Base-by-base conservation (phyloP, 2,797 vertebrate species). In the Triplophysa yarkandensis region DNA sequence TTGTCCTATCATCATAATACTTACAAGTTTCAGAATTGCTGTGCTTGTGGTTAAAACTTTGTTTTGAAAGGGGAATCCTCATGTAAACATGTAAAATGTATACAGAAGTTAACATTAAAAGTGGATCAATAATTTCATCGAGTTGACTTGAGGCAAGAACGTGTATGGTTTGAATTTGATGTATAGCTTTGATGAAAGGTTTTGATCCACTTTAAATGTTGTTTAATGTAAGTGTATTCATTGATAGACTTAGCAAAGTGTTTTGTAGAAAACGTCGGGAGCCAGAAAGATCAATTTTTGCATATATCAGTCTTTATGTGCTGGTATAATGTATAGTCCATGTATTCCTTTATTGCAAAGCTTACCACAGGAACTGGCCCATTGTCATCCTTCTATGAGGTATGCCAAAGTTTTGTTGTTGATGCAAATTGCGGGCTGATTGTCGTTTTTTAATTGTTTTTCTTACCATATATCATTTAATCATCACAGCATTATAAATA, bases 261-360 rank as follows among this genome's bases (percentile, higher is more conserved):
- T 48, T 41, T 3, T 66, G 30, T 8, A 4, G 21, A 27, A 57
- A 58, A 13, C 10, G 32, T 2, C 13, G 58, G 25, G 4, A 44
- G 44, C 30, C 69, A 23, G 54, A 74, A 14, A 72, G 28, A 28
- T 8, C 57, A 73, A 66, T 79, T 77, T 11, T 69, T 68, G 27
- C 19, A 25, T 54, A 14, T 4, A 13, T 0, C 17, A 79, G 72
- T 73, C 72, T 13, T 36, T 80, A 58, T 60, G 44, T 71, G 72
- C 76, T 82, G 79, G 84, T 82, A 82, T 88, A 88, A 89, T 78
- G 68, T 78, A 66, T 81, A 77, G 78, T 76, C 65, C 85, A 68
- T 90, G 80, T 92, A 85, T 90, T 91, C 87, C 83, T 92, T 78
- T 90, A 84, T 90, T 79, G 79, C 87, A 91, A 92, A 91, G 91